Conservation (phyloP, 2,113 vertebrate genomes). For the Osmerus eperlanus region DNA sequence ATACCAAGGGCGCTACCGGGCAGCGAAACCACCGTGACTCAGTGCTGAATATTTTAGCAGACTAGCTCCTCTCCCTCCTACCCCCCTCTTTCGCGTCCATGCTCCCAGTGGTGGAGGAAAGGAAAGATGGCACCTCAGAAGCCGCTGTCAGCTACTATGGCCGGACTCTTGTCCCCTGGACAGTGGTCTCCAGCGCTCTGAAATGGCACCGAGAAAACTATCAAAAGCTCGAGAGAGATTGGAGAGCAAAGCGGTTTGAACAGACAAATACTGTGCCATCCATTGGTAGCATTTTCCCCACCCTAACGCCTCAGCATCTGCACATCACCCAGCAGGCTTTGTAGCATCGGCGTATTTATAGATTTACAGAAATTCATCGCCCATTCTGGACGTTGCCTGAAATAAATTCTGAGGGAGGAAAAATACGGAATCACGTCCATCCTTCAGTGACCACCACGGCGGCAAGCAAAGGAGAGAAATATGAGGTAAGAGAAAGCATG, state of each 20-base stretch:
- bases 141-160: constrained; percentile 45
- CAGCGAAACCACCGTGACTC: constrained; percentile 30
- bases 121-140: constrained; percentile 65
- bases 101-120: constrained; percentile 56
- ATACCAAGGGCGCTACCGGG: constrained; percentile 46
- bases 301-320: constrained; percentile 62
- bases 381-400: constrained; percentile 1
- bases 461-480: constrained; percentile 40
- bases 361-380: constrained; percentile 1
- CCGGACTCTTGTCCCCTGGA: constrained; percentile 42
- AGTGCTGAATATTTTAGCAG: constrained; percentile 38
- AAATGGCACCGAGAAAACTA: constrained; percentile 51
- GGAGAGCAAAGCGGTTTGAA: constrained; percentile 12
- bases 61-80: constrained; percentile 2
- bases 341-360: constrained; percentile 21
- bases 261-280: constrained; percentile 39
- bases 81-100: constrained; percentile 28
- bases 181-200: constrained; percentile 49
- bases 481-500: constrained; percentile 70
- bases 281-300: constrained; percentile 34
- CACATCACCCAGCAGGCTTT: constrained; percentile 35
- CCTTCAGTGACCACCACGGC: constrained; percentile 8
- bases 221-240: constrained; percentile 27
- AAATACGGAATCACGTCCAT: constrained; percentile 15
- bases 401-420: constrained; percentile 11